Conservation (phyloP, 1,140 invertebrate species). For the Drosophila bifasciata region DNA sequence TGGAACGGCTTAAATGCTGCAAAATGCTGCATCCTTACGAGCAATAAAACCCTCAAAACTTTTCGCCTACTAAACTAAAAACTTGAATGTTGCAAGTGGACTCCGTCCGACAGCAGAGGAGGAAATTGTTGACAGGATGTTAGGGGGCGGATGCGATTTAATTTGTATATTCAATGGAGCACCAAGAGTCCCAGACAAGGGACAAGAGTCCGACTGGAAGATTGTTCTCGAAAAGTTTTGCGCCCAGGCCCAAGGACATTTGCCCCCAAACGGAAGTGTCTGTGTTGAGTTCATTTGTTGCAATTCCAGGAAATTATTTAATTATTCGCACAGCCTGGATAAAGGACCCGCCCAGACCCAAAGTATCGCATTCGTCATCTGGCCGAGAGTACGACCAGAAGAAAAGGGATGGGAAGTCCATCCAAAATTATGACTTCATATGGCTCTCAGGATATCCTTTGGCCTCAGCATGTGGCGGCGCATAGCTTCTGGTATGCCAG, state of each 20-base stretch:
- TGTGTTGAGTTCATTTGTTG: slow-evolving; percentile 63
- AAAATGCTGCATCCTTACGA: slow-evolving; percentile 12
- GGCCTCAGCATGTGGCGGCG: slow-evolving; percentile 36
- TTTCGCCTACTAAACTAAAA: slow-evolving; percentile 62
- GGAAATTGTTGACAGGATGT: slow-evolving; percentile 77
- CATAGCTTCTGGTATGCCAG: slow-evolving; percentile 2
- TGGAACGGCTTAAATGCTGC: slow-evolving; percentile 47
- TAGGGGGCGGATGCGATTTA: slow-evolving; percentile 64
- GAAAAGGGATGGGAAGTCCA: slow-evolving; percentile 10
- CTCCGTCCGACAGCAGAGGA: slow-evolving; percentile 28
- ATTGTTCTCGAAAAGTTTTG: slow-evolving; percentile 53
- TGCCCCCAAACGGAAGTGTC: slow-evolving; percentile 34
- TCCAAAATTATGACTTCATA: slow-evolving; percentile 59
- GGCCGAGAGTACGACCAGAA: slow-evolving; percentile 19
- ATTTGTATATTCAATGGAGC: slow-evolving; percentile 60
- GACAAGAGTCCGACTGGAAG: neutral
- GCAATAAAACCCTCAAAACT: slow-evolving; percentile 56
- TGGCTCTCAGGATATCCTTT: slow-evolving; percentile 18
- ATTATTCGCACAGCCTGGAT: slow-evolving; percentile 50
- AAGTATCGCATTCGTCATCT: slow-evolving; percentile 34
- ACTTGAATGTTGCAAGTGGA: slow-evolving; percentile 65
- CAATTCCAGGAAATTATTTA: slow-evolving; percentile 67
- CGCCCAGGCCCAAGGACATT: slow-evolving; percentile 26
- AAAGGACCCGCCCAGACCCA: slow-evolving; percentile 16
- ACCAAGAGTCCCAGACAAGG: too few relatives aligned